phyloP scores from a whole-genome alignment of 2,113 vertebrate genomes.

The Panthera tigris region DNA sequence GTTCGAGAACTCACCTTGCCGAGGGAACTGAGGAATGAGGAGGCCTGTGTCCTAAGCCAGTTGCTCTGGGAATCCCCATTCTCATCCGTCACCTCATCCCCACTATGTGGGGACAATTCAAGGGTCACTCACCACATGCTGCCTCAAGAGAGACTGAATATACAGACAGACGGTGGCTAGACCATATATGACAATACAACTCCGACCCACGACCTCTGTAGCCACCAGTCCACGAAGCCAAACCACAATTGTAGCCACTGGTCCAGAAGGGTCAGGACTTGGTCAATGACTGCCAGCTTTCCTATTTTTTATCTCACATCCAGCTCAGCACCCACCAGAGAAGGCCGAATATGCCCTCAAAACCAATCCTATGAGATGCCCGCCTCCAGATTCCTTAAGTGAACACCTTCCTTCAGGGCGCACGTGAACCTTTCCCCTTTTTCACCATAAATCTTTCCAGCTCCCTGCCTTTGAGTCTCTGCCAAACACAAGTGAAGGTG shows the following conservation, averaged over 20 bases:
- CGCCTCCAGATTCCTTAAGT: not conserved
- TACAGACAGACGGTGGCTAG: not conserved
- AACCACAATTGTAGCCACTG: not conserved
- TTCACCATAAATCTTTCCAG: not conserved
- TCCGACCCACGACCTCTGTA: not conserved
- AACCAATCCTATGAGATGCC: not conserved
- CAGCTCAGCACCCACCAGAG: not conserved
- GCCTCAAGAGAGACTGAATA: not conserved
- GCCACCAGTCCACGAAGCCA: not conserved
- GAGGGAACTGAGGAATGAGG: not conserved
- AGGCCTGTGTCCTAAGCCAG: not conserved
- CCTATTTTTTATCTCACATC: not conserved
- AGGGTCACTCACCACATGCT: not conserved
- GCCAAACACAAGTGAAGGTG: not conserved
- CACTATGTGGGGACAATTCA: not conserved
- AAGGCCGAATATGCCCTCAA: not conserved
- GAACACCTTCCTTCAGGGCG: too few species aligned
- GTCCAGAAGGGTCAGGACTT: not conserved
- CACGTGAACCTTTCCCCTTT: not conserved
- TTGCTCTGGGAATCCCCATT: not conserved
- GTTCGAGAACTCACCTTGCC: not conserved
- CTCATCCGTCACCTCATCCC: not conserved
- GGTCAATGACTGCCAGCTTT: not conserved
- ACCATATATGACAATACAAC: fast-evolving
- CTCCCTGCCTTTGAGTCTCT: not conserved